These are phyloP conservation scores for Petrophora chlorosata DNA, from an alignment of 2,888 invertebrate species.

Conservation along the genomic window DNA sequence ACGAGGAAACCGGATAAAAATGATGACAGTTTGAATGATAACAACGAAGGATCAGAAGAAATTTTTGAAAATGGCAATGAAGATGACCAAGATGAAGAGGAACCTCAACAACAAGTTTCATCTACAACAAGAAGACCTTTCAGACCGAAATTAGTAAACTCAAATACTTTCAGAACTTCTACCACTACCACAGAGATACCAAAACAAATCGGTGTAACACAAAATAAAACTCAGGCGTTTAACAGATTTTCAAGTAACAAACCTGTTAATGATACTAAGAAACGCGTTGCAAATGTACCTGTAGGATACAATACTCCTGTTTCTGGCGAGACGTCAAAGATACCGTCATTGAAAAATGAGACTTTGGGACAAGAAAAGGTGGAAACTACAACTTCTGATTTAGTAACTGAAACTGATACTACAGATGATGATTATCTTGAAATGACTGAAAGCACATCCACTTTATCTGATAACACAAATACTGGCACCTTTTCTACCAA, in stretches of 20 bases:
- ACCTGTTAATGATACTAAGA: slow-evolving; percentile 59
- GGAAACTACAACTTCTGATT: slow-evolving; percentile 46
- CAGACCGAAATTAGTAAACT: slow-evolving; percentile 65
- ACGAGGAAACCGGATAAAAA: slow-evolving; percentile 62
- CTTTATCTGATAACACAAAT: slow-evolving; percentile 49
- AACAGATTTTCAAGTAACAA: slow-evolving; percentile 63
- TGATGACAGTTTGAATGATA: slow-evolving; percentile 52
- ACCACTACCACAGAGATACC: slow-evolving; percentile 71
- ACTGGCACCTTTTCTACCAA: slow-evolving; percentile 53
- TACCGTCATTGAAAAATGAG: slow-evolving; percentile 31
- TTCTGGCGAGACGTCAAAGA: slow-evolving; percentile 13
- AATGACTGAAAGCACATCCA: slow-evolving; percentile 56
- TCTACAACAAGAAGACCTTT: slow-evolving; percentile 62
- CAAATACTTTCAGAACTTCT: slow-evolving; percentile 74
- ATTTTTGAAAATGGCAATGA: slow-evolving; percentile 47
- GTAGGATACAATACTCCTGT: slow-evolving; percentile 61
- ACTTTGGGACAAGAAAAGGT: slow-evolving; percentile 40
- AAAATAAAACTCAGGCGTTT: slow-evolving; percentile 62
- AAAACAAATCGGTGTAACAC: slow-evolving; percentile 47
- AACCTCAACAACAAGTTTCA: slow-evolving; percentile 44
- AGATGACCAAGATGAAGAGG: slow-evolving; percentile 51
- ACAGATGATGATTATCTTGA: slow-evolving; percentile 71
- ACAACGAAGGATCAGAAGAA: slow-evolving; percentile 50
- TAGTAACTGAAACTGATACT: slow-evolving; percentile 48
- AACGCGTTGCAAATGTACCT: slow-evolving; percentile 74